Conservation (phyloP, 2,113 vertebrate genomes). For the Eptesicus fuscus region DNA sequence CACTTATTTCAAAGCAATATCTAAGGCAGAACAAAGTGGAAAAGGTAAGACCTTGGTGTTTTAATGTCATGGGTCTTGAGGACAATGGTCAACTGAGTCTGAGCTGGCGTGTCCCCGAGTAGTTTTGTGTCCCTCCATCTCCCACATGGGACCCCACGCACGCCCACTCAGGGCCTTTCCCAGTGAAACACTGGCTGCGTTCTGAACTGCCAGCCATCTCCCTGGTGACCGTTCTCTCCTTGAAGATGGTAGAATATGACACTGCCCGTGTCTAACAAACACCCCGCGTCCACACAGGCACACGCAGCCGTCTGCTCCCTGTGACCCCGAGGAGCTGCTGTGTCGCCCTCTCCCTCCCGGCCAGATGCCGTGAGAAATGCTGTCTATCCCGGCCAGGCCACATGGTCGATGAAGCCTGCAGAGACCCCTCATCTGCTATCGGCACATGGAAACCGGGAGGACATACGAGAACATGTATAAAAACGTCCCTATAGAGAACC, state of each 20-base stretch:
- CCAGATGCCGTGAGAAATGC: not conserved
- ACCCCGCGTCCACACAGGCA: no score
- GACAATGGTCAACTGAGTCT: rapidly evolving
- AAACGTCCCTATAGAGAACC: not conserved
- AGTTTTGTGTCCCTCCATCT: not conserved
- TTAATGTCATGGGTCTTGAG: not conserved
- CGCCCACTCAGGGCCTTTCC: not conserved
- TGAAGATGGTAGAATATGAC: not conserved
- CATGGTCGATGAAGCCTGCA: not conserved
- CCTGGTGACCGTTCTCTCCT: not conserved
- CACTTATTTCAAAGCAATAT: not conserved
- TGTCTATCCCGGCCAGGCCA: no score
- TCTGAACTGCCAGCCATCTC: not conserved
- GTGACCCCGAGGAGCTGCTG: rapidly evolving
- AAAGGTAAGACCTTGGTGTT: not conserved
- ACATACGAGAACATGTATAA: not conserved
- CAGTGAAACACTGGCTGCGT: not conserved
- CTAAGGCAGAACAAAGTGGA: not conserved
- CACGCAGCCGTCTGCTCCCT: not conserved
- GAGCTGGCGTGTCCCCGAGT: rapidly evolving
- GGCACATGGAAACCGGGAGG: not conserved
- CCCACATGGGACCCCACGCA: rapidly evolving
- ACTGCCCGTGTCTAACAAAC: not conserved
- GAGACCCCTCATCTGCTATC: not conserved
- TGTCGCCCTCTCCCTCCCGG: not conserved